Evolutionary conservation across 2,888 invertebrate species (phyloP).

Genomic region (Siphlonurus alternatus): DNA sequence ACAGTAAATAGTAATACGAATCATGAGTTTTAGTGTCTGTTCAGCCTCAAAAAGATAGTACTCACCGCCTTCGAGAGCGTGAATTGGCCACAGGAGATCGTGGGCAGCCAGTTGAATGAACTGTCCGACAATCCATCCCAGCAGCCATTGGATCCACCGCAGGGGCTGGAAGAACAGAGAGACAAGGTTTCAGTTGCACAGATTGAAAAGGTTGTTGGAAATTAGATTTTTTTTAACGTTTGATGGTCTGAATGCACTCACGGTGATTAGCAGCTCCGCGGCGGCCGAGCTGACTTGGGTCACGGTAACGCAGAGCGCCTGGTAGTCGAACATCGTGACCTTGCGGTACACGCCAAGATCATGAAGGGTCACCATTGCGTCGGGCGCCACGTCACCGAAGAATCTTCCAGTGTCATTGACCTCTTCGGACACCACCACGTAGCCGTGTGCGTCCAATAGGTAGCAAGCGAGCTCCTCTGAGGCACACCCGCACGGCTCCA

Average conservation of each 20-base stretch:
- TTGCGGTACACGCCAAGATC: constrained; percentile 51
- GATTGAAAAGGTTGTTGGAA: too few relatives aligned
- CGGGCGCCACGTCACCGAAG: constrained; percentile 66
- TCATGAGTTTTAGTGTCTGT: too few relatives aligned
- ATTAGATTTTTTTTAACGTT: too few relatives aligned
- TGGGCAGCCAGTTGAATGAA: constrained; percentile 21
- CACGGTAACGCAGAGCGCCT: constrained; percentile 60
- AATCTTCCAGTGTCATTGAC: constrained; percentile 58
- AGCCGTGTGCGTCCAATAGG: constrained; percentile 84
- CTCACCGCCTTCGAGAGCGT: constrained; percentile 5
- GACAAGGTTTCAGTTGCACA: too few relatives aligned
- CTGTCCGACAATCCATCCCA: constrained; percentile 25
- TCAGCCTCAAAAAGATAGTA: too few relatives aligned
- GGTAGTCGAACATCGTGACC: constrained; percentile 69
- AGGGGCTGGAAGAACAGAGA: constrained; percentile 23
- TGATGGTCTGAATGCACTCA: too few relatives aligned
- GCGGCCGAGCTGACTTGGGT: constrained; percentile 22
- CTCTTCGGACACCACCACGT: constrained; percentile 56
- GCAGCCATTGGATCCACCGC: constrained; percentile 21
- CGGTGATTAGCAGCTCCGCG: constrained; percentile 20
- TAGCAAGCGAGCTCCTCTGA: constrained; percentile 61
- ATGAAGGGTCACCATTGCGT: constrained; percentile 60
- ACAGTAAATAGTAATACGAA: too few relatives aligned
- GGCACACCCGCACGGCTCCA: constrained; percentile 27
- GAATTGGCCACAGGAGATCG: background rate